These are phyloP conservation scores for Halesus radiatus DNA, from an alignment of 1,140 invertebrate species.

Conservation along the genomic window DNA sequence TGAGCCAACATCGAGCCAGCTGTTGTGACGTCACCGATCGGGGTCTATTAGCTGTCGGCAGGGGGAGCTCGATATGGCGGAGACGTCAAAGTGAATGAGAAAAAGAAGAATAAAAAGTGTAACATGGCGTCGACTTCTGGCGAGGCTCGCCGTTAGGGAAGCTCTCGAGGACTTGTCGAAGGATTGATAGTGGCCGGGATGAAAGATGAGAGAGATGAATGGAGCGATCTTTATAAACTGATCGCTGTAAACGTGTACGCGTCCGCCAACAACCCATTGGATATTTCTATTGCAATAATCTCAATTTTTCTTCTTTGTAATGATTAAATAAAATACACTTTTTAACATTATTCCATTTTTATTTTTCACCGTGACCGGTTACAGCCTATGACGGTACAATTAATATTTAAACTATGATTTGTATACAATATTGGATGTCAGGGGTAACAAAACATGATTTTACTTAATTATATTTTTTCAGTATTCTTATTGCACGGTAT, in stretches of 20 bases:
- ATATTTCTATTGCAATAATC: too few species aligned
- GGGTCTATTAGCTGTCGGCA: conserved; percentile 29
- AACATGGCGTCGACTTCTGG: conserved; percentile 19
- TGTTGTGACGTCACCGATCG: conserved; percentile 4
- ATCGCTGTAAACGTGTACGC: conserved; percentile 3
- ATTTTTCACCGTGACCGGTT: too few species aligned
- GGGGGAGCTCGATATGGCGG: conserved; percentile 5
- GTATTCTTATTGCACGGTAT: too few species aligned
- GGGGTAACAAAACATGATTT: too few species aligned
- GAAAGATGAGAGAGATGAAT: conserved; percentile 43
- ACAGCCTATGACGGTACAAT: too few species aligned
- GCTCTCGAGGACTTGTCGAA: conserved; percentile 31
- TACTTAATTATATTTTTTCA: too few species aligned
- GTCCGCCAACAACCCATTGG: too few species aligned
- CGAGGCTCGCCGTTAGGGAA: not conserved
- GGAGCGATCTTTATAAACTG: conserved; percentile 37
- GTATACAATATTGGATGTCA: too few species aligned
- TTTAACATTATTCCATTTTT: too few species aligned
- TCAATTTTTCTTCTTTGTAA: too few species aligned
- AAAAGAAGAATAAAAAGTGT: conserved; percentile 1
- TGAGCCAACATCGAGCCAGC: not conserved
- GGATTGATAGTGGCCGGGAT: conserved; percentile 40
- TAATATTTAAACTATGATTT: too few species aligned
- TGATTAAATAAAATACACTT: too few species aligned
- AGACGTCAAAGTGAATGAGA: conserved; percentile 8